Base-by-base conservation (phyloP, 64 coral and sea anemone genomes). In the Montipora capricornis region DNA sequence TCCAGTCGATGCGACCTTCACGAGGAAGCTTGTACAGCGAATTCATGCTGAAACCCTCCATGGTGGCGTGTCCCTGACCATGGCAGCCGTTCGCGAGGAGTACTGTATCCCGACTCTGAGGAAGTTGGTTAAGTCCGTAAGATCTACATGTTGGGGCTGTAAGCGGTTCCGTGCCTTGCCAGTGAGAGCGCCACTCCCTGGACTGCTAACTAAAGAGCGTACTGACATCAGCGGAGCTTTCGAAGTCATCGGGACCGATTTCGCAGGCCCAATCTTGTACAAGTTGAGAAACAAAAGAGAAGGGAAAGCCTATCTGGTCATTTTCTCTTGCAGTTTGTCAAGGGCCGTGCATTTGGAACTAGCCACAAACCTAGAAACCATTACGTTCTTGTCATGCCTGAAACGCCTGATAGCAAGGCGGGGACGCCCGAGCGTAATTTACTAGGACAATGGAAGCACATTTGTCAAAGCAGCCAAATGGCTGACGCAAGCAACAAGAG, bases 1-100 rank as follows among this genome's bases (percentile, higher is more conserved):
- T 37, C 73, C 91, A 87, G 20, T 48, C 4, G 66, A 46, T 62
- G 11, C 8, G 10, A 66, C 53, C 6, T 74, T 71, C 68, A 92
- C 78, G 1, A 16, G 20, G 13, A 57, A 77, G 14, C 47, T 92
- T 66, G 89, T 81, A 6, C 53, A 20, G 6, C 37, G n/a, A 44
- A 47, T 58, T 47, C 89, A 90, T 55, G 2, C 52, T 51, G 47
- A 44, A 11, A 92, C 80, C 53, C 68, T 84, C 37, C 90, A 84
- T 24, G 90, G 90, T 5, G 74, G 79, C 8, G 50, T 81, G 19
- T 58, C 79, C 50, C 79, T 81, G 2, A 81, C 79, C 17, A 81
- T 59, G 51, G 79, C 79, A 20, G 50, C 52, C 68, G 20, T 71
- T 71, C 68, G 20, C 5, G 68, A 71, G 68, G n/a, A 71, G 68